Evolutionary conservation across 1,140 invertebrate species (phyloP), one percentile per base, ranked within the genome.

Genomic region (Goniozus legneri): DNA sequence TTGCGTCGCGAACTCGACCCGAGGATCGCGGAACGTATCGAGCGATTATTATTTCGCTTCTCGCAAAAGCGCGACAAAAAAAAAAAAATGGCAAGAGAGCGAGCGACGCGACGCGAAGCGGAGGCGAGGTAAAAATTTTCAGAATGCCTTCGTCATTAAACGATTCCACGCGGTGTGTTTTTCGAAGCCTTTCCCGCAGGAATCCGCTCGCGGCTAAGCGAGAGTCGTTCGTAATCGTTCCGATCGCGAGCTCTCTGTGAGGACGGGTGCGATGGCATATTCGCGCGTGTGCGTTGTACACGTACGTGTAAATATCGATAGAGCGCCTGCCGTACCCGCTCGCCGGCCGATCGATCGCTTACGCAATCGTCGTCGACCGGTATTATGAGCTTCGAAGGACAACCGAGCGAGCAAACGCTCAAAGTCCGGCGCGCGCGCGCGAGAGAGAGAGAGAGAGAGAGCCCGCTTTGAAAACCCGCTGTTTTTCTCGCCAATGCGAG

Each of bases 381-480:
- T 63, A 67, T 67, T 67, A 68, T 61, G 51, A 67, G 54, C 59
- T 60, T 54, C 58, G 65, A 71, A 71, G 69, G 67, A 71, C 67
- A 60, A n/a, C n/a, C 61, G 50, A 64, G 58, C 61, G 59, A 68
- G 47, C 60, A 52, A 62, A 24, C 50, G 62, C 62, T 50, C 62
- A 66, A 69, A 69, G 65, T 67, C 62, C 62, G 43, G 44, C 53
- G n/a, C n/a, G n/a, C n/a, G n/a, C n/a, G n/a, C n/a, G n/a, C n/a
- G n/a, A n/a, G n/a, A n/a, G n/a, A n/a, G n/a, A n/a, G n/a, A n/a
- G n/a, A n/a, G n/a, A n/a, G n/a, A n/a, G n/a, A n/a, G n/a, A n/a
- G n/a, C n/a, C n/a, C n/a, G n/a, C n/a, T n/a, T n/a, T n/a, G n/a
- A n/a, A n/a, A n/a, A n/a, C n/a, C n/a, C n/a, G n/a, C n/a, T n/a